Evolutionary conservation across 2,113 vertebrate genomes (phyloP).

Genomic region (Xiphophorus couchianus): DNA sequence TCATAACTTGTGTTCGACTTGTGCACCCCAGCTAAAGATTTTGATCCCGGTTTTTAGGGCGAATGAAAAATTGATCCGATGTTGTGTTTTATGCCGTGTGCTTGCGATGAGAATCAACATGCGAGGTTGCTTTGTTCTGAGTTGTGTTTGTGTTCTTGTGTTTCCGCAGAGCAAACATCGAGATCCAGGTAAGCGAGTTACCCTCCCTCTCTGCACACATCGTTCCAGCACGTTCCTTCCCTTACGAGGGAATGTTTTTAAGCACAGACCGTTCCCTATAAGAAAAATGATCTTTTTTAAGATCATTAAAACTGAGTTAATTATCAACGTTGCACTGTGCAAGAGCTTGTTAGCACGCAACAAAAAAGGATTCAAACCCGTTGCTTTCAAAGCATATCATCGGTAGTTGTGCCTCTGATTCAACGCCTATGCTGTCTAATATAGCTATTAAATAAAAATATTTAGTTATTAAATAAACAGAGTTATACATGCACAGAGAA

Average conservation of each 20-base stretch:
- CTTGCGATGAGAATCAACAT: neutral
- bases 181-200: conserved; percentile 84
- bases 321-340: neutral
- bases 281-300: neutral
- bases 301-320: no score
- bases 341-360: neutral
- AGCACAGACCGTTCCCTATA: neutral
- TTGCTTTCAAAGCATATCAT: neutral
- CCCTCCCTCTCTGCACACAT: neutral
- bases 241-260: neutral
- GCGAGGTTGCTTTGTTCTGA: neutral
- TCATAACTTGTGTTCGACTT: conserved; percentile 5
- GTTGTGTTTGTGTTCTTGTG: conserved; percentile 15
- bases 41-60: neutral
- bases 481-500: no score
- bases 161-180: conserved; percentile 82
- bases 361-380: neutral
- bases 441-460: neutral
- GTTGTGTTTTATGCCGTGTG: neutral
- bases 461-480: neutral
- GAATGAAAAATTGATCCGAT: neutral
- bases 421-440: neutral
- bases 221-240: neutral
- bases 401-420: neutral
- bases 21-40: conserved; percentile 12